These are phyloP conservation scores for Erpobdella octoculata DNA, from an alignment of 2,888 invertebrate genomes.

Conservation along the genomic window DNA sequence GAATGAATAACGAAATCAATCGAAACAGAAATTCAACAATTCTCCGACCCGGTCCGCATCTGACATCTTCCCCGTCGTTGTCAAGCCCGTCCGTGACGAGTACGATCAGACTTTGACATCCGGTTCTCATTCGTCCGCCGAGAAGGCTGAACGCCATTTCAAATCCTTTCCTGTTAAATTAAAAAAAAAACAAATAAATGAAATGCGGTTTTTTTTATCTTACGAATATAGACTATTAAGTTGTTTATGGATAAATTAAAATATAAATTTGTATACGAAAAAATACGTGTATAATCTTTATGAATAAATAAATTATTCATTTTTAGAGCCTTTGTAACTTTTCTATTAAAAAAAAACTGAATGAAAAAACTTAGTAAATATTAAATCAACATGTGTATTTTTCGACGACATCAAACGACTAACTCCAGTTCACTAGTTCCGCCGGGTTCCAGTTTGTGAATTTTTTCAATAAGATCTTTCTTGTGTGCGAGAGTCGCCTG, in stretches of 20 bases:
- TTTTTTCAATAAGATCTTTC: slow-evolving; percentile 52
- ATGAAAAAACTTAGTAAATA: too few species aligned
- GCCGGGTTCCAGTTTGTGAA: slow-evolving; percentile 48
- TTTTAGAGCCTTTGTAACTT: too few species aligned
- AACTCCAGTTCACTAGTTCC: slow-evolving; percentile 53
- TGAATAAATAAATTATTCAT: too few species aligned
- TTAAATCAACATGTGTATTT: too few species aligned
- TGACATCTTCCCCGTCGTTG: slow-evolving; percentile 51
- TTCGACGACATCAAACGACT: slow-evolving; percentile 37
- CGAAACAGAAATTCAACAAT: background rate
- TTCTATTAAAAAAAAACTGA: too few species aligned
- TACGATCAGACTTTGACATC: slow-evolving; percentile 51
- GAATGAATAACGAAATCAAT: background rate
- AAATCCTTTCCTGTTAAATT: slow-evolving; percentile 45
- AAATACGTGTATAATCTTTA: too few species aligned
- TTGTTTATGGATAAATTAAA: too few species aligned
- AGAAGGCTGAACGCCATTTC: slow-evolving; percentile 49
- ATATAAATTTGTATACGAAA: too few species aligned
- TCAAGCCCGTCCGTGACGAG: slow-evolving; percentile 53
- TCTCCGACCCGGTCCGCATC: slow-evolving; percentile 50
- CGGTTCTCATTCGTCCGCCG: slow-evolving; percentile 47
- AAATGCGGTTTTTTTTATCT: too few species aligned
- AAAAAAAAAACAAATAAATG: background rate
- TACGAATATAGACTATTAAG: too few species aligned
- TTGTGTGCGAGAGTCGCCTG: slow-evolving; percentile 51